Evolutionary conservation across 1,140 invertebrate genomes (phyloP).

Genomic region (Nylanderia fulva): DNA sequence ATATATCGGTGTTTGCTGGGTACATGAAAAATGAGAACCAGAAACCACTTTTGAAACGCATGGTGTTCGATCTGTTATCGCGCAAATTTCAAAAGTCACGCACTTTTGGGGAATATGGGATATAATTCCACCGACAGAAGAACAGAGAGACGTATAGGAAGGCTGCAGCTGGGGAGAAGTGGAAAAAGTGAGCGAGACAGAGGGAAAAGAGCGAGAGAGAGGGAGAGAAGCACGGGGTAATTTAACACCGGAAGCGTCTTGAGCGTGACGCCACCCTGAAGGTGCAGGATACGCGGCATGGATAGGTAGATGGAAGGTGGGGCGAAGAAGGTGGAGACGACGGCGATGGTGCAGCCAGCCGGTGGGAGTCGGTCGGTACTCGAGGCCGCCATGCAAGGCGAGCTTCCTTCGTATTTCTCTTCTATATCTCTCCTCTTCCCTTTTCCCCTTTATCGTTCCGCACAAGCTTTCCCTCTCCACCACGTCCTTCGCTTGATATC

Average conservation of each 20-base stretch:
- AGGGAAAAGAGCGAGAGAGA: slow-evolving; percentile 64
- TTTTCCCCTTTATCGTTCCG: neutral
- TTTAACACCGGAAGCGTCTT: slow-evolving; percentile 86
- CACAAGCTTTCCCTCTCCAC: slow-evolving; percentile 26
- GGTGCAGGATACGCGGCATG: slow-evolving; percentile 84
- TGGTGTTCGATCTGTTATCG: neutral
- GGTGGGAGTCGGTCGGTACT: slow-evolving; percentile 77
- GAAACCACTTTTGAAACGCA: neutral
- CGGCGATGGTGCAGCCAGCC: slow-evolving; percentile 77
- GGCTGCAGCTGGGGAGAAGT: slow-evolving; percentile 29
- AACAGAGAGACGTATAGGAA: neutral
- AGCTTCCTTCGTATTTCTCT: slow-evolving; percentile 73
- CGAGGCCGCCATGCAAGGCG: slow-evolving; percentile 81
- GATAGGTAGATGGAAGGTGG: slow-evolving; percentile 78
- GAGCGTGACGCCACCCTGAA: slow-evolving; percentile 86
- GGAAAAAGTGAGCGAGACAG: slow-evolving; percentile 6
- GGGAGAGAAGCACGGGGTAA: slow-evolving; percentile 80
- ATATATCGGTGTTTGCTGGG: too few relatives aligned
- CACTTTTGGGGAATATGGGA: slow-evolving; percentile 15
- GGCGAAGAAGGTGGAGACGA: slow-evolving; percentile 75
- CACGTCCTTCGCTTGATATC: neutral
- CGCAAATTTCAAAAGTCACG: slow-evolving; percentile 5
- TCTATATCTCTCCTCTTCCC: slow-evolving; percentile 49
- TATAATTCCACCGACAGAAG: slow-evolving; percentile 19
- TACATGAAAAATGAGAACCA: neutral